A percentile compares a stretch with the other conserved stretches of the same genome.
These are phyloP conservation scores for Diglossa cyanea DNA, from an alignment of 2,797 vertebrate genomes.

Conservation along the genomic window DNA sequence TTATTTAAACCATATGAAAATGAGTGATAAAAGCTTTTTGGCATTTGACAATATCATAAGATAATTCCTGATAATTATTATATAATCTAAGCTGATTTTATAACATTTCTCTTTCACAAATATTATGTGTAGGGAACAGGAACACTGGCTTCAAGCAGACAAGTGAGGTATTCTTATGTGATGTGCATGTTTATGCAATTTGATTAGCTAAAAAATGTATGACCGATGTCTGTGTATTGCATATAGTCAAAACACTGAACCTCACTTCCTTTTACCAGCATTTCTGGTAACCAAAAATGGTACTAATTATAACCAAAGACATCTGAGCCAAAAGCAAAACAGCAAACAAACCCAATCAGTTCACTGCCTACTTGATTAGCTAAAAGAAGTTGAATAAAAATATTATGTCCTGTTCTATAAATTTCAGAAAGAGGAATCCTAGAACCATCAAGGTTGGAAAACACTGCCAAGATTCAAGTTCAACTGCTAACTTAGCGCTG, in stretches of 20 bases:
- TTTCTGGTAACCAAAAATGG: not conserved
- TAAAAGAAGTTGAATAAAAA: not conserved
- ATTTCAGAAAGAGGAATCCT: not conserved
- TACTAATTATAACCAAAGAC: not conserved
- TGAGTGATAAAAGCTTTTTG: not conserved
- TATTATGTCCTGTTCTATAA: not conserved
- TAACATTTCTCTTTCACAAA: not conserved
- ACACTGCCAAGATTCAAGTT: not conserved
- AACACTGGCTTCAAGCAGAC: not conserved
- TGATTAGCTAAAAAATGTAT: not conserved
- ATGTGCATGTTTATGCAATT: not conserved
- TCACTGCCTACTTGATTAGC: not conserved
- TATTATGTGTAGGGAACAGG: not conserved
- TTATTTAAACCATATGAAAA: conserved; percentile 7
- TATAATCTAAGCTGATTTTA: not conserved
- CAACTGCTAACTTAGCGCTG: not conserved
- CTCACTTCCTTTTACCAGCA: not conserved
- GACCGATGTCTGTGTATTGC: not conserved
- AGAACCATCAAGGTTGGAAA: not conserved
- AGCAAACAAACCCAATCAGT: not conserved
- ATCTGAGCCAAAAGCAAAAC: not conserved
- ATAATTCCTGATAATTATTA: not conserved
- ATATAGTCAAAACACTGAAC: not conserved
- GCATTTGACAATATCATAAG: not conserved
- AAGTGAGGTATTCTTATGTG: conserved; percentile 1